Evolutionary conservation across 2,113 vertebrate species (phyloP), one percentile per base, ranked within the genome.

Genomic region (Carollia perspicillata): DNA sequence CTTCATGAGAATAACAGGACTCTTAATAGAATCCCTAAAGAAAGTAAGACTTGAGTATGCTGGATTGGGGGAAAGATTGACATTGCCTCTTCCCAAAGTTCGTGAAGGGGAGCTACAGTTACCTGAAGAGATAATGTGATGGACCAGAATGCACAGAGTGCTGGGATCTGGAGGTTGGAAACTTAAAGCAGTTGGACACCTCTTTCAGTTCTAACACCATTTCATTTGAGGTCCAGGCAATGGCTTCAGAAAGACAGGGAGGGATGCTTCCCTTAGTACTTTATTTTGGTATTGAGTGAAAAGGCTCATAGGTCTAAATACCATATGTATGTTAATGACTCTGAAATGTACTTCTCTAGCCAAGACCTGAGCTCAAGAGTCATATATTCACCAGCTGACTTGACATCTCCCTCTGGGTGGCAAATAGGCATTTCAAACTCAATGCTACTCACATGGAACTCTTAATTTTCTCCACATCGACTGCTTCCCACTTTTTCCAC

Each of bases 281-380:
- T 94, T 94, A 47, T 84, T 96, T 93, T 93, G 77, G 53, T 83
- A 83, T 89, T 83, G 55, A 96, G 53, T 86, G 37, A 81, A 44
- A 96, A 97, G 91, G 18, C 93, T 97, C n/a, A 47, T 69, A 49
- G 63, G 81, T 96, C 83, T 96, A 93, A 91, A 93, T 96, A 92
- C 60, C 63, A 86, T 96, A 49, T 95, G 33, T 85, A 96, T 94
- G 90, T 81, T 92, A 93, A 95, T 97, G 40, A 72, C 47, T 33
- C 18, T 37, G 51, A n/a, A 95, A 84, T 97, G 89, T 89, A 79
- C 78, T 86, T 96, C 83, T 90, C 26, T 18, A 47, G n/a, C 49
- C 90, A 90, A 88, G 49, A 78, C 33, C 78, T 49, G 85, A 65
- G 65, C 80, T 93, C 94, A 1, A 33, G 74, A 87, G 35, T 92